Base-by-base conservation (phyloP, 2,797 vertebrate genomes). In the Lateolabrax maculatus region DNA sequence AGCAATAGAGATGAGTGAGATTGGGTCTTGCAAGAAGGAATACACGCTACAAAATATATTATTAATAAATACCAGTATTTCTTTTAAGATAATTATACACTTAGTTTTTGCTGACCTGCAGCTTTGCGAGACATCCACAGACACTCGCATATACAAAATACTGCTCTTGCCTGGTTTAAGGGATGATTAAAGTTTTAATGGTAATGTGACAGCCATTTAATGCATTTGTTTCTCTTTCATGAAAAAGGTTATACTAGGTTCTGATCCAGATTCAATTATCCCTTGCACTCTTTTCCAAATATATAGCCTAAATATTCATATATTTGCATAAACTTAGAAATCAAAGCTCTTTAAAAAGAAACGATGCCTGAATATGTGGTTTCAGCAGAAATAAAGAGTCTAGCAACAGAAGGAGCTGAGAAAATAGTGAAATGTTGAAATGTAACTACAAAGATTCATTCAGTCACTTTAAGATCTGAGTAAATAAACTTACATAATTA, bases 101-200 rank as follows among this genome's bases (percentile, higher is more conserved):
- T 64, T 52, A 11, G 15, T 18, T 81, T 61, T 51, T 71, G 64
- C 73, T 71, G 16, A 77, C n/a, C 63, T 70, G 70, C 63, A 82
- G 63, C 67, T 86, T 79, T 72, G n/a, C 48, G 23, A 77, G 62
- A 65, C 66, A 84, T 73, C 62, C 37, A 73, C 39, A 16, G 29
- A 46, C 18, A 64, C 49, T 67, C 8, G 27, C 46, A 82, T 56
- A 67, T 37, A 43, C 67, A 80, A 79, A 87, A 73, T 71, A 74
- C n/a, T 19, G 73, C 55, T 63, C 52, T 69, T 46, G 61, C 41
- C 64, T 48, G n/a, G 60, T 77, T 81, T 78, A 69, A 72, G 23
- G 39, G 21, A 16, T 61, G 31, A 86, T 71, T 82, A 25, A 78
- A 77, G 75, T 65, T 78, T 80, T 60, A 83, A 81, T 63, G 58